Evolutionary conservation across 1,140 invertebrate genomes (phyloP).

Genomic region (Camponotus vicinus): DNA sequence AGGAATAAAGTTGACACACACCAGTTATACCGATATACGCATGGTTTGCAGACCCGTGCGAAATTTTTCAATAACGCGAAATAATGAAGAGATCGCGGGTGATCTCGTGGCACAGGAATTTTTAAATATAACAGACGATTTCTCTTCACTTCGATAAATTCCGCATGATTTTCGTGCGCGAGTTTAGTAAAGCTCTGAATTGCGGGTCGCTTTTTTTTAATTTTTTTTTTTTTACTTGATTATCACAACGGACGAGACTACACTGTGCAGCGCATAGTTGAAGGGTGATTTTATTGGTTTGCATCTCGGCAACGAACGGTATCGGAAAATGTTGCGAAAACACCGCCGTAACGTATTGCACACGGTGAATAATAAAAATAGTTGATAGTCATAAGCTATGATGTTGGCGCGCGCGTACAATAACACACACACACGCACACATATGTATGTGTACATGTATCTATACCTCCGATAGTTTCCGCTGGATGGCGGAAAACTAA

Average conservation of each 20-base stretch:
- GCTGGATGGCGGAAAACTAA: constrained; percentile 31
- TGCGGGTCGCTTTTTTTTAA: neutral
- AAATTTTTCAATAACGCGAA: constrained; percentile 22
- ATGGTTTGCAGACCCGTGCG: neutral
- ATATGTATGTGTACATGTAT: neutral
- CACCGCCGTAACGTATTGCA: constrained; percentile 36
- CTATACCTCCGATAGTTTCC: constrained; percentile 43
- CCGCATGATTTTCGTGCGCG: constrained; percentile 15
- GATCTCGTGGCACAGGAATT: no score
- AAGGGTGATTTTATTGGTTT: constrained; percentile 31
- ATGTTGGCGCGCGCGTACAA: neutral
- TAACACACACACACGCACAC: neutral
- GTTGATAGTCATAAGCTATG: constrained; percentile 53
- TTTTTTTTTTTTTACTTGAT: constrained; percentile 19
- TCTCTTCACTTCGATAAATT: neutral
- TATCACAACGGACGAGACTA: constrained; percentile 4
- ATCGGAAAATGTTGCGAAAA: constrained; percentile 57
- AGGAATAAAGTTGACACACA: neutral
- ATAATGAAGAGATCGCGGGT: neutral
- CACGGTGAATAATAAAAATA: constrained; percentile 59
- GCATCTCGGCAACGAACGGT: constrained; percentile 18
- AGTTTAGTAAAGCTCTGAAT: neutral
- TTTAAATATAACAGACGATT: no score
- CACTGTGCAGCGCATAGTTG: constrained; percentile 9
- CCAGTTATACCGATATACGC: neutral